Conservation (phyloP, 2,113 vertebrate species). For the Egretta garzetta region DNA sequence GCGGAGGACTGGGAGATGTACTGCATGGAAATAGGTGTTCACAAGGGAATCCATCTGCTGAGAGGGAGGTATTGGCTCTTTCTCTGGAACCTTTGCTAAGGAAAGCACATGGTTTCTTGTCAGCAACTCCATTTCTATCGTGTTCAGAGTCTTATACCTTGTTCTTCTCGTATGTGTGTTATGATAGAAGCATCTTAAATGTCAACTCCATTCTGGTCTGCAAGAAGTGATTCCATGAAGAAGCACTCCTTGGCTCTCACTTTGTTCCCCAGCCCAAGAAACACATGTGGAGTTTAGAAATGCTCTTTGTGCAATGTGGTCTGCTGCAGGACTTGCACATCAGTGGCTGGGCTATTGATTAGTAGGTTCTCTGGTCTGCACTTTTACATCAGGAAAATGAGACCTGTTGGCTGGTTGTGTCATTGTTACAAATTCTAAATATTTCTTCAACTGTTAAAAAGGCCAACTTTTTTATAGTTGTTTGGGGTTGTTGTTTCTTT, state of each 20-base stretch:
- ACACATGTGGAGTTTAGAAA: neutral
- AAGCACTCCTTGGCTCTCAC: neutral
- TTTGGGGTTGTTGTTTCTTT: neutral
- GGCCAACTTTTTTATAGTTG: neutral
- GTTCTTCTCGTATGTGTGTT: neutral
- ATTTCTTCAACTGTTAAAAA: neutral
- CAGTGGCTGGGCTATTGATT: neutral
- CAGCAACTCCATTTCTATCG: neutral
- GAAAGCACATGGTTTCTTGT: rapidly evolving
- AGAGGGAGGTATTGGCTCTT: neutral
- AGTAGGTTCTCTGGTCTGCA: neutral
- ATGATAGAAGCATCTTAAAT: neutral
- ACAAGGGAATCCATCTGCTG: neutral
- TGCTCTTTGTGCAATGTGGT: neutral
- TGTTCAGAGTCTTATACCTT: neutral
- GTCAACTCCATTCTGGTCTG: neutral
- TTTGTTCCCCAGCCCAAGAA: neutral
- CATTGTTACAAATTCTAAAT: neutral
- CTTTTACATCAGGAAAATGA: neutral
- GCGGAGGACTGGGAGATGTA: neutral
- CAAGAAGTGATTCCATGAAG: neutral
- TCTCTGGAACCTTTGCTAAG: neutral
- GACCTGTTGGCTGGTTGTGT: neutral
- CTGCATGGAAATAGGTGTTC: neutral
- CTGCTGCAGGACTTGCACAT: neutral